Evolutionary conservation across 2,888 invertebrate genomes (phyloP).

Genomic region (Ypsolopha scabrella): DNA sequence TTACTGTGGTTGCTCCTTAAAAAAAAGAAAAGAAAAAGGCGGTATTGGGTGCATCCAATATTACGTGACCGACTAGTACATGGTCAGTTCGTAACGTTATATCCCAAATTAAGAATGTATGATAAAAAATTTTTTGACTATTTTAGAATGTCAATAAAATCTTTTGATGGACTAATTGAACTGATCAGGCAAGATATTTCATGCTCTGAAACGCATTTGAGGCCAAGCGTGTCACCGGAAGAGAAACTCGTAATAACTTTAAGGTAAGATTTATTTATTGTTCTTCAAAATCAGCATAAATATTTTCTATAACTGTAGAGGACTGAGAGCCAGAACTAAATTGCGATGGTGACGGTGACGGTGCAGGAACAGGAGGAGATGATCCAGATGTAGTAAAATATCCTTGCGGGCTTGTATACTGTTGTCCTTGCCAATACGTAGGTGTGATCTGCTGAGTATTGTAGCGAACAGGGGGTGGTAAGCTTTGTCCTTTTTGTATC

Average conservation of each 20-base stretch:
- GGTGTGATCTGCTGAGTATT: conserved; percentile 16
- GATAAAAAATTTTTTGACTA: conserved; percentile 21
- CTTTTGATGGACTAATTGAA: conserved; percentile 21
- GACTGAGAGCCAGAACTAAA: conserved; percentile 12
- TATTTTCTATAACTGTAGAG: conserved; percentile 14
- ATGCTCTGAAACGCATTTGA: conserved; percentile 14
- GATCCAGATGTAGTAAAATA: conserved; percentile 17
- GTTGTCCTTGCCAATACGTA: conserved; percentile 12
- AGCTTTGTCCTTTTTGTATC: conserved; percentile 17
- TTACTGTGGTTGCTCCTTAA: conserved; percentile 10
- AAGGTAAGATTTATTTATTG: conserved; percentile 18
- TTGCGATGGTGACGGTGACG: conserved; percentile 11
- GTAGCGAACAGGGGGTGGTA: conserved; percentile 12
- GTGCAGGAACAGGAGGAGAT: conserved; percentile 14
- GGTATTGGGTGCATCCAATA: conserved; percentile 2
- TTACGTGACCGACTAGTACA: conserved; percentile 7
- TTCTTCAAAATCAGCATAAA: conserved; percentile 15
- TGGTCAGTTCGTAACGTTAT: conserved; percentile 21
- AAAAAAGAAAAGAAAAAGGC: conserved; percentile 2
- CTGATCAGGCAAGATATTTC: conserved; percentile 19
- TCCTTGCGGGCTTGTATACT: conserved; percentile 16
- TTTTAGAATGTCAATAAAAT: conserved; percentile 23
- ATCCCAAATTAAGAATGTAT: conserved; percentile 22
- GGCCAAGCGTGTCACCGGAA: conserved; percentile 16
- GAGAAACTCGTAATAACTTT: conserved; percentile 18